phyloP scores from a whole-genome alignment of 1,140 invertebrate species.

The Cheumatopsyche charites region DNA sequence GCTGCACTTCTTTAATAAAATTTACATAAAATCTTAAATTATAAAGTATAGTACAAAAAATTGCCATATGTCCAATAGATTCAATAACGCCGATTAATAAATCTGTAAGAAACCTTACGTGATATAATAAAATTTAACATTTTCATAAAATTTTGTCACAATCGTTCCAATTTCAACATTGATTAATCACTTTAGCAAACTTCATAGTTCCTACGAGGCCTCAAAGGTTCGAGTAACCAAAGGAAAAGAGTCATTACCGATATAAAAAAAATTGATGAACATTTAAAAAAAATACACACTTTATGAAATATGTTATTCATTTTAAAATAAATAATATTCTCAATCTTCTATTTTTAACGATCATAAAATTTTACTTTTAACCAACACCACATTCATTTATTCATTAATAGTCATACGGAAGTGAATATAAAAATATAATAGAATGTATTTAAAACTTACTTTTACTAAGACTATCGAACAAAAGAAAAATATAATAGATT shows the following conservation, averaged over 20 bases:
- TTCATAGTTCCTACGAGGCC: neutral
- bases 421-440: slow-evolving; percentile 23
- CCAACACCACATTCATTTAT: slow-evolving; percentile 28
- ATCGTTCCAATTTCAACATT: slow-evolving; percentile 32
- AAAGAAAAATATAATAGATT: neutral
- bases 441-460: slow-evolving; percentile 9
- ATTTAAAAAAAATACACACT: no score
- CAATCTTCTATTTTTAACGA: no score
- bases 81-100: neutral
- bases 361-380: slow-evolving; percentile 19
- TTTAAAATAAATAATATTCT: no score
- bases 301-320: no score
- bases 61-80: neutral
- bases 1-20: slow-evolving; percentile 31
- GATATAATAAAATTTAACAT: slow-evolving; percentile 42
- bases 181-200: slow-evolving; percentile 1
- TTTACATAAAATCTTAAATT: slow-evolving; percentile 18
- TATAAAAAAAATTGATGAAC: no score
- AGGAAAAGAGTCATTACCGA: no score
- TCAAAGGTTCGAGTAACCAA: no score
- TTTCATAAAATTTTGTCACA: slow-evolving; percentile 40
- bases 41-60: slow-evolving; percentile 31
- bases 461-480: neutral
- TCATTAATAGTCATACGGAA: slow-evolving; percentile 7
- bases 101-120: slow-evolving; percentile 33